These are phyloP conservation scores for Tokudaia tokunoshimensis DNA, from an alignment of 2,797 vertebrate genomes.

Conservation along the genomic window DNA sequence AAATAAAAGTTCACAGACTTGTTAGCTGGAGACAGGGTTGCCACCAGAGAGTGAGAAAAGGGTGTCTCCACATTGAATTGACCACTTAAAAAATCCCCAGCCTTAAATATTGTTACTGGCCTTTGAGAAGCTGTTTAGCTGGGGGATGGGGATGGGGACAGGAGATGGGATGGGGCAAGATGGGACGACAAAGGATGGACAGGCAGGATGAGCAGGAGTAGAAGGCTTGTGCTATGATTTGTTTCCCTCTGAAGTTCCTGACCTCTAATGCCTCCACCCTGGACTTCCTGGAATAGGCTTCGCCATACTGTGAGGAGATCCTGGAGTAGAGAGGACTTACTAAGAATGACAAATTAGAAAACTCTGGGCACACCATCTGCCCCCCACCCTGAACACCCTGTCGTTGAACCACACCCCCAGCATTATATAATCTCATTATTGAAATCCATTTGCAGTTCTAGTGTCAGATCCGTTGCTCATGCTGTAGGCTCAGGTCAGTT, in stretches of 20 bases:
- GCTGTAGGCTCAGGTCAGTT: neutral
- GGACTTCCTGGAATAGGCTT: neutral
- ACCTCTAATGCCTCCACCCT: neutral
- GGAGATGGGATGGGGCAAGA: neutral
- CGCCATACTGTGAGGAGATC: neutral
- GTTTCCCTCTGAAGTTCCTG: neutral
- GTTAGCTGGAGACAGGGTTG: neutral
- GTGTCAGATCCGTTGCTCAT: neutral
- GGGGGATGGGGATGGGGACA: neutral
- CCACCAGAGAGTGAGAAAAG: neutral
- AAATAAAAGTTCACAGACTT: neutral
- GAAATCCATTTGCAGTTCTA: neutral
- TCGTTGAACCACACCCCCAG: neutral
- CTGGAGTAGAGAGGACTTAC: neutral
- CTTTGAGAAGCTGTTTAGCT: neutral
- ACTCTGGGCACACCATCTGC: neutral
- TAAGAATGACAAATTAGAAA: constrained; percentile 21
- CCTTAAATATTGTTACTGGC: neutral
- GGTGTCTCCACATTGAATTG: neutral
- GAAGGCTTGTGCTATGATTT: neutral
- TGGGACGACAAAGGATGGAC: neutral
- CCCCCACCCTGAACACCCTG: too few species aligned
- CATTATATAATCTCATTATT: neutral
- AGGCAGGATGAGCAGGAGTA: neutral
- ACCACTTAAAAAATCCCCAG: neutral